phyloP scores from a whole-genome alignment of 2,797 vertebrate genomes.

The Hydrolagus colliei region DNA sequence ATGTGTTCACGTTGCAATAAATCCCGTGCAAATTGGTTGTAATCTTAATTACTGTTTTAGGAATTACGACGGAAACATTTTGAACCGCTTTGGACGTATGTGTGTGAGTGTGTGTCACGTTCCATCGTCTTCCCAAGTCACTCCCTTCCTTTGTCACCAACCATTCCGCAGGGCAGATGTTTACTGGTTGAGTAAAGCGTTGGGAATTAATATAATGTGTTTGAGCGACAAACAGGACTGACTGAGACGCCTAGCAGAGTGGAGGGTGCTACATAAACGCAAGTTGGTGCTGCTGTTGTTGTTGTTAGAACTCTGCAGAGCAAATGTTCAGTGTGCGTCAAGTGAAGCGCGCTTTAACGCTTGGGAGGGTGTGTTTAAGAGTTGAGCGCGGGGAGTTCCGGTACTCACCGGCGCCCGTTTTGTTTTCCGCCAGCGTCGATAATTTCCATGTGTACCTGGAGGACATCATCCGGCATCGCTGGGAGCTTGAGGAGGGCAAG shows the following conservation, averaged over 20 bases:
- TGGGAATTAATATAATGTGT: background rate
- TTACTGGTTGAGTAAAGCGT: background rate
- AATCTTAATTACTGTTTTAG: background rate
- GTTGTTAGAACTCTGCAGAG: no score
- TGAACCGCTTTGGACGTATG: background rate
- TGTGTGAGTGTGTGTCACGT: background rate
- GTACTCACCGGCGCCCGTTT: background rate
- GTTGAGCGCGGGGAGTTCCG: no score
- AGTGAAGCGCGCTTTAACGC: no score
- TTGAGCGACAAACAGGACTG: background rate
- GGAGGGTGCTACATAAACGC: background rate
- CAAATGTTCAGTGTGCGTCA: no score
- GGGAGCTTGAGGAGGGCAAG: constrained; percentile 31
- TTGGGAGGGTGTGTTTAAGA: no score
- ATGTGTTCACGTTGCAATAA: no score
- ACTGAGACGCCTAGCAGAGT: no score
- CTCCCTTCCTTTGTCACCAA: background rate
- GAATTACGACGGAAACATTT: background rate
- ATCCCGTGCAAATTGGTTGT: background rate
- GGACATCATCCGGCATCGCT: constrained; percentile 33
- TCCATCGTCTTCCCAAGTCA: background rate
- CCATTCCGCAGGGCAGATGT: background rate
- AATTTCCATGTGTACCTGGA: constrained; percentile 33
- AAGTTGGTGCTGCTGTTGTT: background rate
- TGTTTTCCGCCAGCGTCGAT: constrained; percentile 29